Percentiles rank a stretch among this genome's conserved stretches.
Evolutionary conservation across 2,113 vertebrate species (phyloP).

Genomic region (Recurvirostra avosetta): DNA sequence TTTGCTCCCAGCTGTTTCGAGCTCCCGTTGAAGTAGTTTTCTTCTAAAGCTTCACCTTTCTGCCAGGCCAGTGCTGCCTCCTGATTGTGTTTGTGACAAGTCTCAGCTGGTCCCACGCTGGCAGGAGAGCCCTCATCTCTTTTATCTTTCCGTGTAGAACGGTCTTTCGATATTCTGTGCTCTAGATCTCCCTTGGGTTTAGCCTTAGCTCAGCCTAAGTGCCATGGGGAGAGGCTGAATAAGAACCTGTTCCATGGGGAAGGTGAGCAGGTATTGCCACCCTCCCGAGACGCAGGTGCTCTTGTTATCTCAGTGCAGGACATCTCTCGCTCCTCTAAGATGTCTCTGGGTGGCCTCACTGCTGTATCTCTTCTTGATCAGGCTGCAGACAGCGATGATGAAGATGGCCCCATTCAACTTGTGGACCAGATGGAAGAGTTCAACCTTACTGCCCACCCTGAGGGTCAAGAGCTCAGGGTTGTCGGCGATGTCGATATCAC

Average conservation of each 20-base stretch:
- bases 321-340: background rate
- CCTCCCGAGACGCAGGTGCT: background rate
- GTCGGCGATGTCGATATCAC: background rate
- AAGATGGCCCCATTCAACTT: conserved; percentile 23
- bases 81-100: background rate
- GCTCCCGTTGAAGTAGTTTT: background rate
- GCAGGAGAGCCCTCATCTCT: background rate
- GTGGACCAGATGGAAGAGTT: conserved; percentile 47
- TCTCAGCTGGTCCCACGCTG: background rate
- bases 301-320: background rate
- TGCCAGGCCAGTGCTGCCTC: background rate
- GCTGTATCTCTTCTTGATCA: conserved; percentile 17
- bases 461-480: background rate
- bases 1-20: background rate
- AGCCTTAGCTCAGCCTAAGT: background rate
- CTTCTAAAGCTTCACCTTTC: background rate
- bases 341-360: background rate
- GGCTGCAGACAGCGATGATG: conserved; percentile 82
- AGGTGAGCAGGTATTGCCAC: background rate
- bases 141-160: rapidly evolving
- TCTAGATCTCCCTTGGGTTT: background rate
- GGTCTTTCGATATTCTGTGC: background rate
- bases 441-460: conserved; percentile 37
- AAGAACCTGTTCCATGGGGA: background rate
- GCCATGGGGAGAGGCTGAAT: background rate